Evolutionary conservation across 2,797 vertebrate species (phyloP), one percentile per base, ranked within the genome.

Genomic region (Pseudochirops cupreus): DNA sequence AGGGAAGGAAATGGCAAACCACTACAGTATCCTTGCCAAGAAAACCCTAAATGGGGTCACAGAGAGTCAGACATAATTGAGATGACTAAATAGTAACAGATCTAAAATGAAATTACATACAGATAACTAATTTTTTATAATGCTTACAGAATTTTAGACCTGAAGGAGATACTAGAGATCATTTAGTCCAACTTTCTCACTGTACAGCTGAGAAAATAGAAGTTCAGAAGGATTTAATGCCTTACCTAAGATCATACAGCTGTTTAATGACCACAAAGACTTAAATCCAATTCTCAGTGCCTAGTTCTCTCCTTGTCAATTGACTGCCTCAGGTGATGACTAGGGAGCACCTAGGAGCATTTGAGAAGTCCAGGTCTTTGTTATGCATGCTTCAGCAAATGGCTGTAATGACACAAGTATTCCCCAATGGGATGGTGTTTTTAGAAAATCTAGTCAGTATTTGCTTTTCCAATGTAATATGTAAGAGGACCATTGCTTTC

Each of bases 151-250:
- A n/a, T 74, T 89, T 59, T 24, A 58, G 93, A 90, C 10, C 24
- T 28, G 39, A 93, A 21, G 54, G 54, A 2, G 7, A 11, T 54
- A 92, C 67, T 89, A 6, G 21, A 94, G 53, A 14, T 54, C 12
- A 56, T 50, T 67, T n/a, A 18, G n/a, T 93, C 5, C 74, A 82
- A 93, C 56, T 16, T 7, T 29, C 89, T 56, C 90, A 3, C 26
- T 4, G 16, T 5, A 0, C 21, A 4, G 53, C 1, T 94, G 90
- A 96, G 46, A 93, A 95, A 90, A 74, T 0, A 18, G 29, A 52
- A 57, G 54, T 18, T 46, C 26, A 89, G 90, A 82, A 29, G 96
- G 90, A 33, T 92, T 59, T 94, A 96, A 90, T 87, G 90, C 91
- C 11, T 90, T 74, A 7, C 52, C 91, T 12, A 94, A 94, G 53